phyloP scores from a whole-genome alignment of 1,140 invertebrate genomes.

The Drosophila tristis region DNA sequence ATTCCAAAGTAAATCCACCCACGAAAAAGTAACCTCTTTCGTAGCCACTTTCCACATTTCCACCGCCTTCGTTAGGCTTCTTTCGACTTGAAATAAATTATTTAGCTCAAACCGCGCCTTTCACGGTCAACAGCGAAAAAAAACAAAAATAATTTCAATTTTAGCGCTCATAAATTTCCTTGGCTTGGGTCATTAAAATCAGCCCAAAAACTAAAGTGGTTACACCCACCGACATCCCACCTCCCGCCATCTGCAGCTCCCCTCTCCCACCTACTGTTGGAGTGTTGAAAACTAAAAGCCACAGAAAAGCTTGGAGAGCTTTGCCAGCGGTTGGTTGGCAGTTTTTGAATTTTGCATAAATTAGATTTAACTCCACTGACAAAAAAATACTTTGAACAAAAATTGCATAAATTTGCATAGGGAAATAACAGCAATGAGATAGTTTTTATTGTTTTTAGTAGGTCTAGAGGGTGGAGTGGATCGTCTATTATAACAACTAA shows the following conservation, averaged over 20 bases:
- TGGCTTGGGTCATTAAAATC: constrained; percentile 70
- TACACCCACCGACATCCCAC: constrained; percentile 26
- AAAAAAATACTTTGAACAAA: constrained; percentile 41
- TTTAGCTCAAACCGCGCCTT: constrained; percentile 36
- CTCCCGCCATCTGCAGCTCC: not conserved
- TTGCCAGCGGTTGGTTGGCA: constrained; percentile 46
- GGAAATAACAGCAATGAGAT: constrained; percentile 32
- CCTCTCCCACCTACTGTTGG: constrained; percentile 1
- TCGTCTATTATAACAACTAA: constrained; percentile 60
- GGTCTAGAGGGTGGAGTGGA: constrained; percentile 14
- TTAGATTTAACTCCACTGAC: constrained; percentile 65
- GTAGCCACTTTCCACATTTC: constrained; percentile 6
- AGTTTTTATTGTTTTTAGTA: constrained; percentile 10
- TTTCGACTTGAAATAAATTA: constrained; percentile 35
- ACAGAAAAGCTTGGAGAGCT: constrained; percentile 49
- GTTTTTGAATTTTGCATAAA: constrained; percentile 72
- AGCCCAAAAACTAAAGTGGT: constrained; percentile 58
- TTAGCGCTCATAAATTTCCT: constrained; percentile 71
- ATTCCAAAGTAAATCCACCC: too few relatives aligned
- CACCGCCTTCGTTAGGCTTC: not conserved
- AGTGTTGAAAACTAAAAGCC: constrained; percentile 61
- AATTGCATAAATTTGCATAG: constrained; percentile 56
- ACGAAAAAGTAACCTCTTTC: too few relatives aligned
- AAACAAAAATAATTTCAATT: constrained; percentile 67
- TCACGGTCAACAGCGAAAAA: constrained; percentile 44